Base-by-base conservation (phyloP, 1,140 invertebrate species). In the Theocolax elegans region DNA sequence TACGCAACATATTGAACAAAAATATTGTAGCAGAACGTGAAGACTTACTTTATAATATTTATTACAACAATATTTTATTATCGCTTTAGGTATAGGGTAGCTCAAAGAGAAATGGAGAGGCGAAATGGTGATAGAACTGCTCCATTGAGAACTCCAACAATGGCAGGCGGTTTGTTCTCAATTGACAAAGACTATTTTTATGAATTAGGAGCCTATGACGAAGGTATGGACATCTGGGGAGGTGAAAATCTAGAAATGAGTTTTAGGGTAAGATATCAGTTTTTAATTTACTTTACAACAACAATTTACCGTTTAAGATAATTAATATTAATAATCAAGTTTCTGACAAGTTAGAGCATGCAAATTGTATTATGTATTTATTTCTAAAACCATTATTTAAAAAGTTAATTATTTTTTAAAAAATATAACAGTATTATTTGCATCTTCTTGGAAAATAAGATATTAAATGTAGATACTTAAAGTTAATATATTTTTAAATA, bases 221-320 rank as follows among this genome's bases (percentile, higher is more conserved):
- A 97, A 85, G 97, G 97, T 75, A 99, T 99, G 97, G 97, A 99
- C 81, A 99, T 99, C 75, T 99, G 97, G 98, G 98, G 97, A 31
- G 98, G 97, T 67, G 97, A 99, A 87, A 99, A 99, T 88, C 89
- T 99, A 38, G 98, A 99, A 88, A 98, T 99, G 94, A 98, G 96
- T 72, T 99, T 99, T 85, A 90, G 97, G 90, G 97, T 99, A 91
- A 91, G 88, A 1, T 25, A 0, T 17, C 6, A 38, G 8, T 46
- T 46, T 46, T 46, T 51, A 21, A 21, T 51, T 15, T 25, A 51
- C 48, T 51, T 51, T 6, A 12, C 17, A n/a, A n/a, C n/a, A n/a
- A n/a, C n/a, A n/a, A n/a, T n/a, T n/a, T n/a, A n/a, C 0, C 25
- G 23, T 29, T 15, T 53, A 13, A 6, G 13, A 38, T 38, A 38